Base-by-base conservation (phyloP, 2,888 invertebrate species). In the Beris morrisii region DNA sequence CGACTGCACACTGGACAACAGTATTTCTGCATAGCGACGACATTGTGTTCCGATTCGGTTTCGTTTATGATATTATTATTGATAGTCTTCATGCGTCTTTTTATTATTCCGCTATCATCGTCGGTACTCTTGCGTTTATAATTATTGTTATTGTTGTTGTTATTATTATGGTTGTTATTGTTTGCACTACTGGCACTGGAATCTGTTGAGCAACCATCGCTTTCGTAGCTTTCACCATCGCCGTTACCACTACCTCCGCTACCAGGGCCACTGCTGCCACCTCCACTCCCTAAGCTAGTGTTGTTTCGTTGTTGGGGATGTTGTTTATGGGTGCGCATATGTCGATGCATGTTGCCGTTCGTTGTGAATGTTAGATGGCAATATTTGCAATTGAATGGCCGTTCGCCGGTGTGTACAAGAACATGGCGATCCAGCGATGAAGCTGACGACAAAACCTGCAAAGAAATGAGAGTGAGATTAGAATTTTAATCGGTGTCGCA, bases 341-440 rank as follows among this genome's bases (percentile, higher is more conserved):
- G 93, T 46, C 92, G 83, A 76, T 91, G 91, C 91, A 93, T 91
- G 79, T 91, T 92, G 31, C 91, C 92, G 77, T 92, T 92, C 12
- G 92, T 92, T 44, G 91, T 91, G 79, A 93, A 93, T 48, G 91
- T 88, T 79, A 91, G 87, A 65, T 88, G 86, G 79, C 92, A 93
- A 73, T 87, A 84, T 74, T 86, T 87, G 78, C 92, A 93, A 74
- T 87, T 87, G 79, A 92, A 92, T 3, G 92, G 91, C 9, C 91
- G 83, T 75, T 92, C 91, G 13, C 90, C 91, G 46, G 90, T 89
- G 77, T 92, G 92, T 4, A 91, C 89, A 66, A 92, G 81, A 73
- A 90, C 88, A 81, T 93, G 92, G 32, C 91, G 83, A 76, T 92
- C 92, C 72, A 92, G 80, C 54, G 91, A 91, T 70, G 89, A 90